A percentile compares a stretch with the other conserved stretches of the same genome.
These are phyloP conservation scores for Australoheros facetus DNA, from an alignment of 2,797 vertebrate genomes.

Conservation along the genomic window DNA sequence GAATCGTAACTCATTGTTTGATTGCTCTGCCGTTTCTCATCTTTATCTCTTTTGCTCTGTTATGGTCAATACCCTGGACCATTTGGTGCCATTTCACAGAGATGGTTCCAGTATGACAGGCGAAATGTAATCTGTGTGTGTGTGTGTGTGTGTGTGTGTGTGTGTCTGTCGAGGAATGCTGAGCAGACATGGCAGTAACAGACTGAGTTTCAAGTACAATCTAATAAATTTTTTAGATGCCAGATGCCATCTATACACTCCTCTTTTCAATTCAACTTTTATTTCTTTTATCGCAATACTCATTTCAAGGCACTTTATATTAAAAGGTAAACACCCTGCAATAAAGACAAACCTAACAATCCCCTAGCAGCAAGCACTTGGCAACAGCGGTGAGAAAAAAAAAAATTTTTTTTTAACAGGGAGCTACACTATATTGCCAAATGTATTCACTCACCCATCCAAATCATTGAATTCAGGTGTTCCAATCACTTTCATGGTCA, in stretches of 20 bases:
- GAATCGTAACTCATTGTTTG: slow-evolving; percentile 60
- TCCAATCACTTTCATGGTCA: too few relatives aligned
- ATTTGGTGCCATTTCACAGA: slow-evolving; percentile 66
- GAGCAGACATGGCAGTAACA: slow-evolving; percentile 24
- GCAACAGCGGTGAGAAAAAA: neutral
- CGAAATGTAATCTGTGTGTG: slow-evolving; percentile 55
- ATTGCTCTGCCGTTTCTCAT: slow-evolving; percentile 64
- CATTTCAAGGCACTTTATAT: neutral
- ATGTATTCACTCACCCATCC: too few relatives aligned
- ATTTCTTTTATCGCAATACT: neutral
- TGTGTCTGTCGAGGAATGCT: slow-evolving; percentile 11
- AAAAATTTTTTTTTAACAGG: neutral
- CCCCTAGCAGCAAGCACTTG: neutral
- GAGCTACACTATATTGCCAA: neutral
- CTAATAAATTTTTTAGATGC: neutral
- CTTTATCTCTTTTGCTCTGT: slow-evolving; percentile 58
- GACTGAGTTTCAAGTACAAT: slow-evolving; percentile 31
- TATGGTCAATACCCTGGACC: slow-evolving; percentile 56
- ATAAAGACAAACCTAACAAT: neutral
- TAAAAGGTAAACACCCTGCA: neutral
- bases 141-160: slow-evolving; percentile 12
- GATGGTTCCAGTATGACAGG: slow-evolving; percentile 60
- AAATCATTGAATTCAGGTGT: too few relatives aligned
- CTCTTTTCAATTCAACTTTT: neutral
- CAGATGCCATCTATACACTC: neutral